Conservation (phyloP, 2,888 invertebrate genomes). For the Terebella lapidaria region DNA sequence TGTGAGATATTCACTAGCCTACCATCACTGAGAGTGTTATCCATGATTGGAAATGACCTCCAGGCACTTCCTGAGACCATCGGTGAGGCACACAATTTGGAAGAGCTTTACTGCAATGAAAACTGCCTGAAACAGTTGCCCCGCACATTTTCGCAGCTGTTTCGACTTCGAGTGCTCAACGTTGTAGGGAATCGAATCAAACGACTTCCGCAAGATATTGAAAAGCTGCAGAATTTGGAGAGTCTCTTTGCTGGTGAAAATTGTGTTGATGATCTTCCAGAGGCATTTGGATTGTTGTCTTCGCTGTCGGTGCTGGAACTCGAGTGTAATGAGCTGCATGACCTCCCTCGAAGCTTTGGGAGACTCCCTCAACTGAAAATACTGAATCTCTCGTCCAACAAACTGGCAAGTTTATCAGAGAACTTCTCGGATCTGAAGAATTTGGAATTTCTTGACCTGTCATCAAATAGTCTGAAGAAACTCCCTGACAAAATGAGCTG, state of each 20-base stretch:
- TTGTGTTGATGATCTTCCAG: neutral
- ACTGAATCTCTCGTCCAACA: neutral
- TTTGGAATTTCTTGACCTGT: conserved; percentile 1
- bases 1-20: neutral
- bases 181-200: neutral
- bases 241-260: conserved; percentile 1
- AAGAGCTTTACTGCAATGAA: conserved; percentile 7
- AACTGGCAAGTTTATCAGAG: neutral
- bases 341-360: conserved; percentile 3
- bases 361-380: neutral
- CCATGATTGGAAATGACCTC: conserved; percentile 5
- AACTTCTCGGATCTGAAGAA: neutral
- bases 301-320: neutral
- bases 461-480: neutral
- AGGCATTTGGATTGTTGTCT: conserved; percentile 1
- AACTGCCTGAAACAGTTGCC: conserved; percentile 1
- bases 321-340: neutral
- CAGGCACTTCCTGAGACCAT: neutral
- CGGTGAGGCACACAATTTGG: neutral
- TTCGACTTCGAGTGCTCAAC: neutral
- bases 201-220: neutral
- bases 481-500: neutral
- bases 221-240: neutral
- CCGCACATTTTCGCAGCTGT: neutral
- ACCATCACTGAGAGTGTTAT: neutral